Base-by-base conservation (phyloP, 2,888 invertebrate species). In the Rhingia campestris region DNA sequence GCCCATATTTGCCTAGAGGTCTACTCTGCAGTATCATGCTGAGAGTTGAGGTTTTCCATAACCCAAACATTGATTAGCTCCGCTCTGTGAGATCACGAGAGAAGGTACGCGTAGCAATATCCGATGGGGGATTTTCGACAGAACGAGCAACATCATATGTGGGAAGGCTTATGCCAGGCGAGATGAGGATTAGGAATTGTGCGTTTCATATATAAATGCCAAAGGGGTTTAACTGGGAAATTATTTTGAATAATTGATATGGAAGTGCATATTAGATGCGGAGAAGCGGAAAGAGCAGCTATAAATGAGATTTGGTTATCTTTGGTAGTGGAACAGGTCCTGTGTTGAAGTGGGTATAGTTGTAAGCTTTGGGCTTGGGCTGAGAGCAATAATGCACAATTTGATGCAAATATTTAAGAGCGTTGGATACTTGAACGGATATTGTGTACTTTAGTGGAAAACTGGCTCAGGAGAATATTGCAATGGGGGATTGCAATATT, bases 41-140 rank as follows among this genome's bases (percentile, higher is more conserved):
- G 58, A 35, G 45, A 45, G 43, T 45, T 54, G 43, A 66, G 54
- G 76, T 53, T 72, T 72, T 54, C 22, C 53, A 64, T 66, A 76
- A 54, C 41, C 76, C 66, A 81, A 81, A 81, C 77, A 76, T 77
- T 77, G 77, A 81, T 81, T 76, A 81, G 81, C 6, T 72, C 2
- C 51, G 39, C 12, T n/a, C 51, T 64, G 33, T n/a, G 53, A 12
- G 64, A 58, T 69, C 69, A 45, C 61, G 66, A 54, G 47, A 22
- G 22, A 22, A 22, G 22, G 22, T 22, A 22, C 22, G 22, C 22
- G 39, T 53, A 41, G 39, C 53, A 35, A 49, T 39, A 53, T 12
- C 73, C 79, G 66, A 59, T 66, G 72, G 59, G 22, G 59, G 47
- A 73, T 69, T 67, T 58, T 41, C 12, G 35, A 61, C 72, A 61